Evolutionary conservation across 92 coral and sea anemone species (phyloP).

Genomic region (Paragorgia papillata): DNA sequence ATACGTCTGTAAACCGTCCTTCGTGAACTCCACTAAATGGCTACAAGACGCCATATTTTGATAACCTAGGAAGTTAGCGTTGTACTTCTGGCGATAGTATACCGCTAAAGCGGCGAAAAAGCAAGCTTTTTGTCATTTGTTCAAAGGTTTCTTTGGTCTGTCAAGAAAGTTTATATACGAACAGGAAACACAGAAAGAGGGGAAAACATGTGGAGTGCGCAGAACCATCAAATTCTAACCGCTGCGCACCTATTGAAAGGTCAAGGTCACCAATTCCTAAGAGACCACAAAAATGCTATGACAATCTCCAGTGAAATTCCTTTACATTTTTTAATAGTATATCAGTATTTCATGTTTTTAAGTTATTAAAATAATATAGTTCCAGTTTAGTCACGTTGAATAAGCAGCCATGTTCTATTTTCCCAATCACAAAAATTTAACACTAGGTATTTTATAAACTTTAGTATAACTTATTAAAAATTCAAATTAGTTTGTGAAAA

Average conservation of each 20-base stretch:
- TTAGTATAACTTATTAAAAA: no score
- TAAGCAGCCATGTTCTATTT: no score
- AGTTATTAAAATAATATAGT: no score
- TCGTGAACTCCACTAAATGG: slow-evolving; percentile 35
- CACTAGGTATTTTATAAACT: no score
- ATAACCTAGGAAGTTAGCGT: not conserved
- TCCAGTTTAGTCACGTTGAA: no score
- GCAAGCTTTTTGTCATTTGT: not conserved
- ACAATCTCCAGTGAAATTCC: not conserved
- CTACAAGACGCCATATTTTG: slow-evolving; percentile 26
- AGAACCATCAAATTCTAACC: not conserved
- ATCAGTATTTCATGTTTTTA: no score
- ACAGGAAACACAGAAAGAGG: slow-evolving; percentile 36
- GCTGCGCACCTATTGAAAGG: slow-evolving; percentile 16
- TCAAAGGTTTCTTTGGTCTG: not conserved
- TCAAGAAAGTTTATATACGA: not conserved
- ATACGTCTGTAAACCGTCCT: slow-evolving; percentile 73
- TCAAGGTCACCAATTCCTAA: not conserved
- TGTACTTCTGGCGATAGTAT: not conserved
- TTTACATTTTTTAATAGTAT: no score
- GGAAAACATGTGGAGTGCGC: slow-evolving; percentile 37
- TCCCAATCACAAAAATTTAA: no score
- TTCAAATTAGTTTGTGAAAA: no score
- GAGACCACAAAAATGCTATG: no score
- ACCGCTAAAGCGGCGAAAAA: slow-evolving; percentile 42